These are phyloP conservation scores for Sebastes jordani DNA, from an alignment of 2,797 vertebrate genomes.

Conservation along the genomic window DNA sequence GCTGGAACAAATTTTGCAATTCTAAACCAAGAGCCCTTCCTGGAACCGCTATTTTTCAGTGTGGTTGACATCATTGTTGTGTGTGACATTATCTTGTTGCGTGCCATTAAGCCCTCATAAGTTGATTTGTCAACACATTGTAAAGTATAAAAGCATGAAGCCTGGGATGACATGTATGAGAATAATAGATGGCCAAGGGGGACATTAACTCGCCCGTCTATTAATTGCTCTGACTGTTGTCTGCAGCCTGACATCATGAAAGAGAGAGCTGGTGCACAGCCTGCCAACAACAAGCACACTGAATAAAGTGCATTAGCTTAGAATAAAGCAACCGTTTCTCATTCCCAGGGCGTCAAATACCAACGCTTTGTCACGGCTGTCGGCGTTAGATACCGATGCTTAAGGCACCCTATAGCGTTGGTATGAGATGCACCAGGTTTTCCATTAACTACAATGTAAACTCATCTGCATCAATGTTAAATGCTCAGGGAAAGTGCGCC, in stretches of 20 bases:
- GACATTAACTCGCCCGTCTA: constrained; percentile 47
- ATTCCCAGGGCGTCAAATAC: too few species aligned
- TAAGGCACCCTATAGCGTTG: too few species aligned
- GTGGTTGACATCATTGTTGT: constrained; percentile 42
- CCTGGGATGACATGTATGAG: constrained; percentile 54
- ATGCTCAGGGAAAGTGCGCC: too few species aligned
- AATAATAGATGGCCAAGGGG: constrained; percentile 57
- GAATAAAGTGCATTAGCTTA: neutral
- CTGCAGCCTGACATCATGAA: constrained; percentile 47
- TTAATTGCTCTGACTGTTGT: constrained; percentile 58
- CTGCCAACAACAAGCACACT: constrained; percentile 12
- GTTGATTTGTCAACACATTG: constrained; percentile 76
- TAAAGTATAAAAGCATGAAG: constrained; percentile 64
- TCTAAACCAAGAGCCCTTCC: constrained; percentile 3
- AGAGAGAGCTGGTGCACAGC: constrained; percentile 12
- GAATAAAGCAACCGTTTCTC: neutral
- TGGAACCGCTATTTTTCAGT: constrained; percentile 26
- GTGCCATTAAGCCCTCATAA: constrained; percentile 61
- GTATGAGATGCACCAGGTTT: too few species aligned
- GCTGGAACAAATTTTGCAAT: neutral
- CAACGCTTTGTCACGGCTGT: too few species aligned
- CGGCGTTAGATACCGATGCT: too few species aligned
- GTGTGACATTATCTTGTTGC: constrained; percentile 62
- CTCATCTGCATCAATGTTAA: too few species aligned
- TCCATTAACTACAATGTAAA: too few species aligned